Base-by-base conservation (phyloP, 2,113 vertebrate genomes). In the Hippocampus abdominalis region DNA sequence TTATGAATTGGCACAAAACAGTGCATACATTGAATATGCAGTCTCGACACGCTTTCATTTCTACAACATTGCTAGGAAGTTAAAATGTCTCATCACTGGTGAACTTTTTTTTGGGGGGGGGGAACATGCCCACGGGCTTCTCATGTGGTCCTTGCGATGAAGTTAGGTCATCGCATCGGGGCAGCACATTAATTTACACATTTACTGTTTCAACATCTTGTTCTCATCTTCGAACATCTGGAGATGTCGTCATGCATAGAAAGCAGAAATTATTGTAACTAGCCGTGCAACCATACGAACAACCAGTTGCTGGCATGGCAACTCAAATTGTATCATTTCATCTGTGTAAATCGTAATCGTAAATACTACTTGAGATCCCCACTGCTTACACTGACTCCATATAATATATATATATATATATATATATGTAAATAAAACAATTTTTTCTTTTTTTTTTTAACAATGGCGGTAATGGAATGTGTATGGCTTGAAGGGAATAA, bases 251-350 rank as follows among this genome's bases (percentile, higher is more conserved):
- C n/a, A 66, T 23, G 2, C 29, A 23, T 72, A 67, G 69, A 73
- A 57, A 23, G 23, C 13, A 71, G 4, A 61, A 73, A 77, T 73
- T 10, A 54, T n/a, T 54, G 9, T 61, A 81, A 56, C 51, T 64
- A 44, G 44, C 60, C 80, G 44, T 67, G 73, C 49, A 67, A 42
- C 60, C 56, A 54, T 73, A 80, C 72, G 60, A 75, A 20, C 71
- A 66, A 66, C 36, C 60, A 68, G 39, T 64, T 18, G 39, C 39
- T 72, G 69, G 49, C 49, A 53, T 23, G 21, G 8, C 21, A 53
- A 54, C 21, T 8, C 79, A 79, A 77, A 61, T n/a, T 2, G 2
- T 72, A n/a, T 76, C 60, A 46, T 72, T 69, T 68, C 15, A 20
- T 54, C n/a, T 54, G 21, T 54, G 51, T 23, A n/a, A 64, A 78